Evolutionary conservation across 1,140 invertebrate species (phyloP), one percentile per base, ranked within the genome.

Genomic region (Sinonovacula constricta): DNA sequence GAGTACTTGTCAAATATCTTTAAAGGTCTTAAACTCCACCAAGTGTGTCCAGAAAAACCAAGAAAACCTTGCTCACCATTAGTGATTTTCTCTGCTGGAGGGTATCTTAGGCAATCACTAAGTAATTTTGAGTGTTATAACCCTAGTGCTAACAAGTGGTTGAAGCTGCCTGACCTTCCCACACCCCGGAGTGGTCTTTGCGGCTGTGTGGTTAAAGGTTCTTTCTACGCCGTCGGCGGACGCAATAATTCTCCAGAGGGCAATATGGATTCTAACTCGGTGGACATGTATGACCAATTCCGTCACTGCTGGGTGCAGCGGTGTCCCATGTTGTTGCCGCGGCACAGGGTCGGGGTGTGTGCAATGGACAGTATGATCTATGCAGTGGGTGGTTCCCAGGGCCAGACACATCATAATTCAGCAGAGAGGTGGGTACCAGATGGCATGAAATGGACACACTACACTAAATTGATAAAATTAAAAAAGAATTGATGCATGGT

Each of bases 1-100:
- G 96, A 97, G 89, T 97, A 97, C 90, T 92, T 98, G 66, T 95
- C 95, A 26, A 94, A 95, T 87, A 97, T 97, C 90, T 96, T 97
- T 85, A 94, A 96, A 91, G 94, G 94, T 82, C 65, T 91, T 33
- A 87, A 87, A 70, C 81, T 90, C 24, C 89, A 91, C 66, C 84
- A 87, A 62, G 80, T 74, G 30, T 87, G 85, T 70, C 80, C 86
- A 2, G 90, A 90, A 71, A 82, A 83, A 71, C 86, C 85, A 3
- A 81, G 89, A 66, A 86, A 83, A 74, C 88, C 89, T 12, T 88
- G 85, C 80, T 83, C 86, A 18, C 88, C 89, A 10, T 83, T 85
- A 49, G 94, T 97, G 49, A 96, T 98, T 80, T 98, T 97, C 88
- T 94, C 97, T 30, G 96, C 95, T 14, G 97, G 97, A 7, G 97